A percentile compares a stretch with the other conserved stretches of the same genome.
Evolutionary conservation across 2,888 invertebrate genomes (phyloP).

Genomic region (Lamellibrachia satsuma): DNA sequence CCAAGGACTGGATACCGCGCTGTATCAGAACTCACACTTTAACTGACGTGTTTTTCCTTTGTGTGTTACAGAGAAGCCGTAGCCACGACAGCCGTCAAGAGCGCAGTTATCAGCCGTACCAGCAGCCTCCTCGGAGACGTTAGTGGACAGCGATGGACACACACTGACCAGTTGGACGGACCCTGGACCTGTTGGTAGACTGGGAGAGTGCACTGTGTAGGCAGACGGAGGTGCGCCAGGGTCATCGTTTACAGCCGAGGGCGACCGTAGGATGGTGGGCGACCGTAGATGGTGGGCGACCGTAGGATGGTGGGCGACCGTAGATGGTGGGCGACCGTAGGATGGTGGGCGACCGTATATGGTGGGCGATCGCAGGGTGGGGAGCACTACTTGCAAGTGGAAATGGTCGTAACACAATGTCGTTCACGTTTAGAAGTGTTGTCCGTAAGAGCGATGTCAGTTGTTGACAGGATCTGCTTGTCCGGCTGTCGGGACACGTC

Average conservation of each 20-base stretch:
- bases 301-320: background rate
- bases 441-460: background rate
- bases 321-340: too few species aligned
- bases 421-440: background rate
- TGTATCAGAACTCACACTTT: too few species aligned
- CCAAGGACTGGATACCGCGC: too few species aligned
- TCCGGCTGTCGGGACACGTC: background rate
- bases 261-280: background rate
- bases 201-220: background rate
- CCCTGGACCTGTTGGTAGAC: background rate
- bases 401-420: background rate
- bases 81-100: background rate
- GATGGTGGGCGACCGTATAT: too few species aligned
- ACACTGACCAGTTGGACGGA: background rate
- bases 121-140: background rate
- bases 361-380: too few species aligned
- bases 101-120: background rate
- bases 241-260: background rate
- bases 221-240: background rate
- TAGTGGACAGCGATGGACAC: background rate
- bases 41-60: background rate
- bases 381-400: background rate
- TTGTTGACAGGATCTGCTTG: background rate
- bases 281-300: background rate
- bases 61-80: background rate